These are phyloP conservation scores for Caiman crocodilus DNA, from an alignment of 2,797 vertebrate species.

Conservation along the genomic window DNA sequence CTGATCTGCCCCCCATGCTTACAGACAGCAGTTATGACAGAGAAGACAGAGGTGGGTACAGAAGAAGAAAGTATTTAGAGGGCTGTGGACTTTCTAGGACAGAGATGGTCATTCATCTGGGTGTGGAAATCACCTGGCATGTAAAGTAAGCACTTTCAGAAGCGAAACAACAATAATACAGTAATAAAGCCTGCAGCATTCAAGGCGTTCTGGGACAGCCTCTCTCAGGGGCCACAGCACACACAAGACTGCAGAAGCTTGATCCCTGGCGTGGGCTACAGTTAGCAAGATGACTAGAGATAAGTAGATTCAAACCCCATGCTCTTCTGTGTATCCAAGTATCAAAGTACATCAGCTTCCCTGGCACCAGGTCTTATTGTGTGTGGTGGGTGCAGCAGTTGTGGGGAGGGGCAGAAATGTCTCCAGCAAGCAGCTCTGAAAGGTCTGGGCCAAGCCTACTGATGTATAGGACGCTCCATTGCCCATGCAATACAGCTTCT, in stretches of 20 bases:
- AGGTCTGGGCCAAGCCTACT: neutral
- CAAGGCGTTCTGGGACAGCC: neutral
- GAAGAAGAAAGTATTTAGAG: neutral
- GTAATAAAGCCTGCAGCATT: neutral
- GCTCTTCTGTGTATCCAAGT: neutral
- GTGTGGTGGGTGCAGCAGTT: too few species aligned
- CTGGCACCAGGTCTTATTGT: neutral
- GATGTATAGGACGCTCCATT: neutral
- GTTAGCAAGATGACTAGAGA: neutral
- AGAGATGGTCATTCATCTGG: neutral
- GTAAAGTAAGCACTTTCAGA: neutral
- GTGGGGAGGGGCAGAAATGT: too few species aligned
- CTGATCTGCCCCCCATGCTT: neutral
- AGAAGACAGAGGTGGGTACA: neutral
- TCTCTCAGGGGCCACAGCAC: neutral
- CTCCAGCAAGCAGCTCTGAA: neutral
- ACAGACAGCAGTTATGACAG: neutral
- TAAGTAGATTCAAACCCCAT: neutral
- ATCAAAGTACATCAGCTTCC: neutral
- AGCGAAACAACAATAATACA: neutral
- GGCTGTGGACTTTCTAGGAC: neutral
- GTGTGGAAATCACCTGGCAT: neutral
- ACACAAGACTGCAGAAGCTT: neutral
- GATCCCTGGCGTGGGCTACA: neutral
- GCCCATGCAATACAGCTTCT: neutral